Conservation (phyloP, 2,113 vertebrate genomes). For the Parus major region DNA sequence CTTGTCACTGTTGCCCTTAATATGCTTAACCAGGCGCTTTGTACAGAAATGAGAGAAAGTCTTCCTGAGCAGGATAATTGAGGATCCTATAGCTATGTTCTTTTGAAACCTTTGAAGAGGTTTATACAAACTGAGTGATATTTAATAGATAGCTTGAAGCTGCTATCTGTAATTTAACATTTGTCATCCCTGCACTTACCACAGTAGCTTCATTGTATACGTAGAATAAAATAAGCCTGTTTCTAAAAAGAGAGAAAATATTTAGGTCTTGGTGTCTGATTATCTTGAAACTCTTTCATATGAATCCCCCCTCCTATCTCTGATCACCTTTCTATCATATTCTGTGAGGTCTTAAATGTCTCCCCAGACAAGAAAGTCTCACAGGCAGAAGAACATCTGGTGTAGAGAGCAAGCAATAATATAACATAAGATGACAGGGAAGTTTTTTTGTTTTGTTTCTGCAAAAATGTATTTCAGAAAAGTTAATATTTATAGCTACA, state of each 20-base stretch:
- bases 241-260: neutral
- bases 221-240: neutral
- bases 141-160: neutral
- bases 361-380: neutral
- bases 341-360: neutral
- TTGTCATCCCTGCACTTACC: neutral
- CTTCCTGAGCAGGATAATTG: neutral
- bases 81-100: neutral
- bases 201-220: neutral
- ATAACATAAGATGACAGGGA: neutral
- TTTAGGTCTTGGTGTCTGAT: neutral
- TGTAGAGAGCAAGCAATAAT: neutral
- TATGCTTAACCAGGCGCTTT: neutral
- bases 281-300: neutral
- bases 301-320: fast-evolving
- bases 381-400: neutral
- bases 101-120: neutral
- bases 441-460: neutral
- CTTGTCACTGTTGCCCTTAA: neutral
- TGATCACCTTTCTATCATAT: neutral
- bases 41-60: neutral
- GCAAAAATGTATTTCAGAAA: neutral
- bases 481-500: neutral
- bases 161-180: neutral
- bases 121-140: neutral